These are phyloP conservation scores for Kryptolebias marmoratus DNA, from an alignment of 2,113 vertebrate genomes.

Conservation along the genomic window DNA sequence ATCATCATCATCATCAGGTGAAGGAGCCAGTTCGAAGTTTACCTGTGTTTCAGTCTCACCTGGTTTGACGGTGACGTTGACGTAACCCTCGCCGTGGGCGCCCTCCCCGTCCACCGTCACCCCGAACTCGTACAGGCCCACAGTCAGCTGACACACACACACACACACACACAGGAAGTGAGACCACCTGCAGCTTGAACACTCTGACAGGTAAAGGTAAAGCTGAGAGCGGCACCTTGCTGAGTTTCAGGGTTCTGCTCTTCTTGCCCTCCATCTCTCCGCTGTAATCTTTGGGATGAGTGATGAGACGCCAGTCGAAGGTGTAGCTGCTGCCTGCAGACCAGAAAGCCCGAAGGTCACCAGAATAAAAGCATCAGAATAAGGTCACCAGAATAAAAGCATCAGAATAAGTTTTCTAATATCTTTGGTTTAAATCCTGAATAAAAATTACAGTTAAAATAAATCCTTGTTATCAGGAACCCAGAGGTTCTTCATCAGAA, in stretches of 20 bases:
- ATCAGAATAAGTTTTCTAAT: too few species aligned
- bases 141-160: conserved; percentile 85
- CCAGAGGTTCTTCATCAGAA: too few species aligned
- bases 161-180: conserved; percentile 24
- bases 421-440: too few species aligned
- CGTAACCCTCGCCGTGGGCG: conserved; percentile 88
- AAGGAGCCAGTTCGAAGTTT: too few species aligned
- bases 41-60: conserved; percentile 75
- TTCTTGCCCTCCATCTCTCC: conserved; percentile 94
- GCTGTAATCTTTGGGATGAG: conserved; percentile 92
- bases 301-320: conserved; percentile 93
- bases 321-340: conserved; percentile 85
- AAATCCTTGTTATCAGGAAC: too few species aligned
- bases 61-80: conserved; percentile 97
- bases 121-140: conserved; percentile 94
- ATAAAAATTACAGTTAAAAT: too few species aligned
- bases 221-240: conserved; percentile 80
- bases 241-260: conserved; percentile 87
- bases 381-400: too few species aligned
- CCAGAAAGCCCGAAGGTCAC: too few species aligned
- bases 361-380: too few species aligned
- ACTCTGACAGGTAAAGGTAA: too few species aligned
- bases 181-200: background rate
- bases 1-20: too few species aligned
- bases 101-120: conserved; percentile 87